A percentile compares a stretch with the other conserved stretches of the same genome.
Conservation (phyloP, 2,113 vertebrate species). For the Nibea albiflora region DNA sequence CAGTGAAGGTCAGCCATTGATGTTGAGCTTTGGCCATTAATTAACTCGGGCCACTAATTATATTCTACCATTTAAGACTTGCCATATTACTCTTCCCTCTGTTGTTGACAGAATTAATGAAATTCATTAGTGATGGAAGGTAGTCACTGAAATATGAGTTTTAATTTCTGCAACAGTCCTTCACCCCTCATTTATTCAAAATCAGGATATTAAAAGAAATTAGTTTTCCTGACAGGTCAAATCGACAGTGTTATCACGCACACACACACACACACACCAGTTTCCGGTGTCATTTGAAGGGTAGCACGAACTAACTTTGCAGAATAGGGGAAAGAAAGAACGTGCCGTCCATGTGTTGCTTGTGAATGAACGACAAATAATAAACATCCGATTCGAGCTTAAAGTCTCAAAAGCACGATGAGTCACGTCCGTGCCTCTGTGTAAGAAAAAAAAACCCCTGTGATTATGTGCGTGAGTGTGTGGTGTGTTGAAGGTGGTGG, state of each 20-base stretch:
- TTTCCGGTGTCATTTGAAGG: conserved; percentile 41
- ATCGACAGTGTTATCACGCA: background rate
- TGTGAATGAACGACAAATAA: conserved; percentile 27
- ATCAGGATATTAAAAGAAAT: conserved; percentile 45
- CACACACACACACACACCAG: conserved; percentile 6
- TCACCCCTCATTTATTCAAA: conserved; percentile 51
- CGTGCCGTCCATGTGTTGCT: conserved; percentile 17
- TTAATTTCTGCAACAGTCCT: conserved; percentile 37
- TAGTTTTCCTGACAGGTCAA: conserved; percentile 13
- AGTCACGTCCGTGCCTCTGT: conserved; percentile 29
- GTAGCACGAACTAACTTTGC: conserved; percentile 25
- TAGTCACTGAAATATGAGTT: conserved; percentile 31
- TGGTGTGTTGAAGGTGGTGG: background rate
- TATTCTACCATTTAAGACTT: background rate
- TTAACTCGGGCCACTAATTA: background rate
- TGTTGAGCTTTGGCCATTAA: background rate
- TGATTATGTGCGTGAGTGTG: conserved; percentile 1
- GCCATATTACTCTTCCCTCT: conserved; percentile 19
- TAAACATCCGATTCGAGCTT: conserved; percentile 45
- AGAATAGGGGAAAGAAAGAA: background rate
- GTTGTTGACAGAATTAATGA: conserved; percentile 34
- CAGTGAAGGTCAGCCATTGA: background rate
- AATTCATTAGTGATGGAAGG: conserved; percentile 29
- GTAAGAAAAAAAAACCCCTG: background rate
- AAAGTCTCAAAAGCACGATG: conserved; percentile 41